phyloP scores from a whole-genome alignment of 2,113 vertebrate species.

The Eira barbara region DNA sequence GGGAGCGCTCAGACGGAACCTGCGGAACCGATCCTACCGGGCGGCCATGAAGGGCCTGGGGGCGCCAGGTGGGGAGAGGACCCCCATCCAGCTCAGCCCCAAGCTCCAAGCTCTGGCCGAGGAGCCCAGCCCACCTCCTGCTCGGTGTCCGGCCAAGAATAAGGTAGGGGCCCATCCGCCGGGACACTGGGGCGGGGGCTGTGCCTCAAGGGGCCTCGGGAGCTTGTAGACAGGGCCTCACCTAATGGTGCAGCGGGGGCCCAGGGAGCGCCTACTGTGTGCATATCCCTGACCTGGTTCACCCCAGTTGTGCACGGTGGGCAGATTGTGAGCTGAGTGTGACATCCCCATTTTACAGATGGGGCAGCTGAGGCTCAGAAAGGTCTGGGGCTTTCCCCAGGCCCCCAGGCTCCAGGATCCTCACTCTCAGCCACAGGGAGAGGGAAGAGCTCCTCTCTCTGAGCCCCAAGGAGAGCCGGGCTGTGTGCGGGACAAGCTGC shows the following conservation, averaged over 20 bases:
- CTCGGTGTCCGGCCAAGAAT: slow-evolving; percentile 64
- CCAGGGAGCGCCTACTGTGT: rapidly evolving
- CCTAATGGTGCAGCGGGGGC: rapidly evolving
- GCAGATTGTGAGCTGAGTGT: rapidly evolving
- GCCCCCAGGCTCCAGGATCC: rapidly evolving
- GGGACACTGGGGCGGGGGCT: rapidly evolving
- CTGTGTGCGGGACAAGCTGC: rapidly evolving
- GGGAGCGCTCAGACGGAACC: slow-evolving; percentile 84
- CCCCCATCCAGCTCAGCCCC: rapidly evolving
- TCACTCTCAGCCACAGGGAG: rapidly evolving
- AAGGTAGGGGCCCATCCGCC: slow-evolving; percentile 76
- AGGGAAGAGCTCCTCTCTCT: not conserved
- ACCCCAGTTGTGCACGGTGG: rapidly evolving
- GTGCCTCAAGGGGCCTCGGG: rapidly evolving
- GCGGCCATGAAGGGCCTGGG: slow-evolving; percentile 87
- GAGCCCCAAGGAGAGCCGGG: not conserved
- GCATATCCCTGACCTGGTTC: rapidly evolving
- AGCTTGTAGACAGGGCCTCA: not conserved
- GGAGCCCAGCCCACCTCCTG: slow-evolving; percentile 61
- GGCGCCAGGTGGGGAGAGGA: not conserved
- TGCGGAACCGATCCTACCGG: slow-evolving; percentile 93
- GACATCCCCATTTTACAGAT: not conserved
- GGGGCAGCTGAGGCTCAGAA: not conserved
- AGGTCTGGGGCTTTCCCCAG: rapidly evolving
- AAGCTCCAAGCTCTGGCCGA: slow-evolving; percentile 81